These are phyloP conservation scores for Odobenus rosmarus DNA, from an alignment of 2,113 vertebrate species.

Conservation along the genomic window DNA sequence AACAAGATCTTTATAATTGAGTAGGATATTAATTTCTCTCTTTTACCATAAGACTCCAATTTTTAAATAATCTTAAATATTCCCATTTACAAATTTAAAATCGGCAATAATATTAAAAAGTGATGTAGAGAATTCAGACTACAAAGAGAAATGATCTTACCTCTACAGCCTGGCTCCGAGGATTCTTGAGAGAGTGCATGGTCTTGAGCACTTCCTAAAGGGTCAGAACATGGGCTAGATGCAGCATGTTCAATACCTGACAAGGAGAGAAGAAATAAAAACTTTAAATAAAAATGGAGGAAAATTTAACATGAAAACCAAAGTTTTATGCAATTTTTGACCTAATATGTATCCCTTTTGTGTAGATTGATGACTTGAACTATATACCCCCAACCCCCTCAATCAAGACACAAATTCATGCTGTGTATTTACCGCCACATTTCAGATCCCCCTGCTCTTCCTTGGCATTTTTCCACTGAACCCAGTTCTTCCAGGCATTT, in stretches of 20 bases:
- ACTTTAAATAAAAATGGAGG: not conserved
- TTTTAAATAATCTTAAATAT: slow-evolving; percentile 39
- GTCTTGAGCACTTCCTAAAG: slow-evolving; percentile 65
- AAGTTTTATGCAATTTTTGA: slow-evolving; percentile 8
- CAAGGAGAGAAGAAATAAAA: slow-evolving; percentile 46
- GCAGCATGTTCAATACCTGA: slow-evolving; percentile 65
- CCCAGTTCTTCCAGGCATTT: slow-evolving; percentile 97
- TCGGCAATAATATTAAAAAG: not conserved
- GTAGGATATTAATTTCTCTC: slow-evolving; percentile 1
- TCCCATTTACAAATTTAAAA: slow-evolving; percentile 50
- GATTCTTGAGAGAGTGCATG: slow-evolving; percentile 50
- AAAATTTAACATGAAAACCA: not conserved
- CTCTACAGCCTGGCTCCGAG: slow-evolving; percentile 58
- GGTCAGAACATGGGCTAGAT: slow-evolving; percentile 63
- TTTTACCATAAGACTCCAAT: slow-evolving; percentile 15
- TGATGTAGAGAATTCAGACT: not conserved
- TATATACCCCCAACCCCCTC: not conserved
- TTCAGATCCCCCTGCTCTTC: slow-evolving; percentile 91
- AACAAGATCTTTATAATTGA: slow-evolving; percentile 10
- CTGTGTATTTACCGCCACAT: slow-evolving; percentile 84
- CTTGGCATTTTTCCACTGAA: slow-evolving; percentile 93
- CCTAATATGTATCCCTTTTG: not conserved
- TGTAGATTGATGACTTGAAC: not conserved
- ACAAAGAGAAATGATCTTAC: slow-evolving; percentile 53
- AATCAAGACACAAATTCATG: slow-evolving; percentile 8